Evolutionary conservation across 2,888 invertebrate genomes (phyloP), one percentile per base, ranked within the genome.

Genomic region (Sussaba pulchella): DNA sequence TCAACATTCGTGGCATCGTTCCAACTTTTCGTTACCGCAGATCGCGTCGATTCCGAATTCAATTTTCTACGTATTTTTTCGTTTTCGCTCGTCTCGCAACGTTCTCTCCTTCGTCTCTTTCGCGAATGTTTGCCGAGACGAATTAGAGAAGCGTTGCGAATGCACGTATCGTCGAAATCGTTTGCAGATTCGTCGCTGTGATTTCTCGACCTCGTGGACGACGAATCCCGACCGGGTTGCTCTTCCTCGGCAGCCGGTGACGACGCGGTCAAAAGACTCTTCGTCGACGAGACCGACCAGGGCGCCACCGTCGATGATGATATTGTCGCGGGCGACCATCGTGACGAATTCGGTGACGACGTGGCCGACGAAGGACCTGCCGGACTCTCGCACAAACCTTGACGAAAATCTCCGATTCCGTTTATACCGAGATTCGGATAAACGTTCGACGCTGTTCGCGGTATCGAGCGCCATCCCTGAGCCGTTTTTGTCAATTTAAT

Each of bases 381-480:
- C 4, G 77, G 78, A 31, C 81, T 81, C 36, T 74, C 74, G 74
- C 70, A 70, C 2, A 31, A 10, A 39, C 82, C 84, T 36, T 73
- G 61, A 17, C 81, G 78, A 4, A 79, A 82, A 47, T 92, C 91
- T 8, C 88, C 90, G 82, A 4, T 47, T 2, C 54, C 70, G 47
- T 71, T 70, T 0, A 12, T 24, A 1, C 36, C 14, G 50, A 70
- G 9, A 52, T 59, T 47, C 19, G 88, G 83, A 69, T 91, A 91
- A 9, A 89, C 83, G 83, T 89, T 91, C n/a, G 90, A 88, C 91
- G 95, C 95, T 64, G 97, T 97, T 87, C 96, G 94, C 87, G 97
- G 97, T 92, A 96, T 96, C 77, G 96, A 96, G 79, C 96, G 95
- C 97, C 97, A 97, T 88, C 97, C 97, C 91, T 94, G 94, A 52